Evolutionary conservation across 2,888 invertebrate species (phyloP).

Genomic region (Melitaea athalia): DNA sequence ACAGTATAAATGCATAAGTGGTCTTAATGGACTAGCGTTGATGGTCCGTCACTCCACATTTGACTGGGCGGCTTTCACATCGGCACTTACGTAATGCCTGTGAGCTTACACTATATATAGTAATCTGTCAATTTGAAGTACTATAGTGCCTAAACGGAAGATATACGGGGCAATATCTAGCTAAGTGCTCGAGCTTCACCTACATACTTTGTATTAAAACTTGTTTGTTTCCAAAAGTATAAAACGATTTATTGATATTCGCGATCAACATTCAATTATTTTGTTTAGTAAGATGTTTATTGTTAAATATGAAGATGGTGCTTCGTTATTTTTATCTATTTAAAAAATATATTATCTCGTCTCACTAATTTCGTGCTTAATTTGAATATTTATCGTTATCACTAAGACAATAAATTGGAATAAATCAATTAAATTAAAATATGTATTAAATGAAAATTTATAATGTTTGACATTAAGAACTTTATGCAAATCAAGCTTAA

Average conservation of each 20-base stretch:
- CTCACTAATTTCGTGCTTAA: not conserved
- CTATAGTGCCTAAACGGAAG: conserved; percentile 39
- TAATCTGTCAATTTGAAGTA: conserved; percentile 45
- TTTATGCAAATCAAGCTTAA: not conserved
- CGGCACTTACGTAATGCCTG: conserved; percentile 62
- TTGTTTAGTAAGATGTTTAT: not conserved
- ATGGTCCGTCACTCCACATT: conserved; percentile 78
- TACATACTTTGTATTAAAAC: conserved; percentile 12
- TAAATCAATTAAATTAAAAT: conserved; percentile 1
- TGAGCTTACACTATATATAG: conserved; percentile 52
- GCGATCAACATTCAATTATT: not conserved
- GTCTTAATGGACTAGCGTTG: conserved; percentile 75
- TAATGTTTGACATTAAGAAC: not conserved
- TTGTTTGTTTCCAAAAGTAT: not conserved
- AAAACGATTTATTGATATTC: not conserved
- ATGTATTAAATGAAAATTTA: not conserved
- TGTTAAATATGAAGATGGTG: too few relatives aligned
- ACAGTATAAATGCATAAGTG: conserved; percentile 32
- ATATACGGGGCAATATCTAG: conserved; percentile 36
- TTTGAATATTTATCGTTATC: not conserved
- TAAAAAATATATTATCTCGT: conserved; percentile 4
- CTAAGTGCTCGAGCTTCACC: conserved; percentile 32
- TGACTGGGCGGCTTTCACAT: conserved; percentile 78
- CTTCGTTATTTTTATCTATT: not conserved
- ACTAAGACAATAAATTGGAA: conserved; percentile 1